Base-by-base conservation (phyloP, 2,797 vertebrate species). In the Galagoides demidoff region DNA sequence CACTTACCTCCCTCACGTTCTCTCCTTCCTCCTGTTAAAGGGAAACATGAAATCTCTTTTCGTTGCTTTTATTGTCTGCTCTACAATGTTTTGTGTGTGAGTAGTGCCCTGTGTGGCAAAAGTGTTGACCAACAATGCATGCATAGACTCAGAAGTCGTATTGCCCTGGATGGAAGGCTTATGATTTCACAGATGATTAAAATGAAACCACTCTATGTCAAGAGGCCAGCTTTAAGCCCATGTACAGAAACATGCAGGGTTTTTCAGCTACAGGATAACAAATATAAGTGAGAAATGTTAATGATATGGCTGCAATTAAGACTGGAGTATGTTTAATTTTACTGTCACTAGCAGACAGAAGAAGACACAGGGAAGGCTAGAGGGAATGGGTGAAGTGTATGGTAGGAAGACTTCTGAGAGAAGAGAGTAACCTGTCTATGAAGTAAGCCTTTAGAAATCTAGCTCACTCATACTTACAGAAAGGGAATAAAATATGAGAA, bases 181-280 rank as follows among this genome's bases (percentile, higher is more conserved):
- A 57, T 89, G 61, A 83, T 92, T 86, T 97, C 79, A 63, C 81
- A 93, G 31, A 1, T 97, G 95, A 97, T 84, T 95, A 96, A 97
- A 96, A 89, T 89, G 57, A 94, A 37, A 89, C 76, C 95, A 85
- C 90, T 76, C 84, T 91, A 93, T 74, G 89, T 97, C 93, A 96
- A 93, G 70, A 96, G 77, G 83, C 94, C 82, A 74, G 45, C 95
- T 98, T 97, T 90, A 92, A 96, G 97, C 88, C 95, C 88, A 27
- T 57, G 34, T 66, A 49, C 27, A 97, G 70, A 78, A 95, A 66
- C 79, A 71, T 39, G 57, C 64, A 81, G 52, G 27, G 64, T 91
- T 97, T 92, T 97, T 95, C 61, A 85, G 86, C 94, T 95, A 70
- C 39, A 84, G 78, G 89, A 27, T 96, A 96, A 94, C 63, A 74